phyloP scores from a whole-genome alignment of 2,113 vertebrate species.

The Podarcis raffonei region DNA sequence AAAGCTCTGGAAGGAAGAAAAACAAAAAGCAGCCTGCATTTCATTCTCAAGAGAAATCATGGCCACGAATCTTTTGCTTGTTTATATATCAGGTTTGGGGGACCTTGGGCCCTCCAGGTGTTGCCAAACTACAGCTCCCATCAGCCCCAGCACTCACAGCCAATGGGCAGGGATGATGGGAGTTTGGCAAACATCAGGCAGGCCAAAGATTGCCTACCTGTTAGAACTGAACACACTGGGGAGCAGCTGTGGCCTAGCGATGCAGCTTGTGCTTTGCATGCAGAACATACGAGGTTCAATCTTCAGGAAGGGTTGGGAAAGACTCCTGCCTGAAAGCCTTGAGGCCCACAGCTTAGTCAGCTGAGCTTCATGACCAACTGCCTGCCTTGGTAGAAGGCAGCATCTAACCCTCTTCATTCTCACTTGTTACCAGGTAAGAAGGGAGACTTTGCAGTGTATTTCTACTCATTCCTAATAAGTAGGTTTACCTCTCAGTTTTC shows the following conservation, averaged over 20 bases:
- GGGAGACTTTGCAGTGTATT: too few species aligned
- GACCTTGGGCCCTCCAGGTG: too few species aligned
- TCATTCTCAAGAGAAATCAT: background rate
- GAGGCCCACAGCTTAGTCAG: background rate
- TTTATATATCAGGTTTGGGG: too few species aligned
- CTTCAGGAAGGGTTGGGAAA: background rate
- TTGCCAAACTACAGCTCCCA: too few species aligned
- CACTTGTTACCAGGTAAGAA: too few species aligned
- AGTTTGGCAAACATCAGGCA: too few species aligned
- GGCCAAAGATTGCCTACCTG: too few species aligned
- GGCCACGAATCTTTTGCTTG: too few species aligned
- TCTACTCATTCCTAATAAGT: too few species aligned
- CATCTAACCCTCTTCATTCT: background rate
- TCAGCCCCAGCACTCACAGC: too few species aligned
- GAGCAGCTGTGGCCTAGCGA: background rate
- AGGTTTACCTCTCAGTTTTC: too few species aligned
- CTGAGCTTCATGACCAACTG: background rate
- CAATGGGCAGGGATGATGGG: too few species aligned
- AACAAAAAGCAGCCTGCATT: background rate
- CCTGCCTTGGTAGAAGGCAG: background rate
- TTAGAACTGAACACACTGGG: background rate
- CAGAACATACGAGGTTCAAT: background rate
- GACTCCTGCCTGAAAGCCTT: background rate
- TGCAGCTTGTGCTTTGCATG: background rate
- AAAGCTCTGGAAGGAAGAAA: constrained; percentile 60